A percentile compares a stretch with the other conserved stretches of the same genome.
Conservation (phyloP, 92 coral and sea anemone genomes). For the Parazoanthus atlanticus region DNA sequence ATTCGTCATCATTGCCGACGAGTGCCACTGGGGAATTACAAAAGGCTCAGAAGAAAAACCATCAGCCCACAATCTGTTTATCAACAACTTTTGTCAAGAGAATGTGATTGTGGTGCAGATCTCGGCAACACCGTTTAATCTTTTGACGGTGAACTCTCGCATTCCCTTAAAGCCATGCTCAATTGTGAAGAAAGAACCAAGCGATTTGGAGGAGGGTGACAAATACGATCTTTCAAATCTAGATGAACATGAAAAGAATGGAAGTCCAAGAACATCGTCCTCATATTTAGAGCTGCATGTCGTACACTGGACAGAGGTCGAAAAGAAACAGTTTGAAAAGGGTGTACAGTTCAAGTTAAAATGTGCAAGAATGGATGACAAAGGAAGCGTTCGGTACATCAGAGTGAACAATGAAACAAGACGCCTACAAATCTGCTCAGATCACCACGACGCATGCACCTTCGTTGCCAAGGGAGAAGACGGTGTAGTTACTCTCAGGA, state of each 20-base stretch:
- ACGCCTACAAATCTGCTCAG: constrained; percentile 1
- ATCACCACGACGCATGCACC: constrained; percentile 11
- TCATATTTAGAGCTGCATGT: constrained; percentile 50
- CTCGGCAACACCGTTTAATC: constrained; percentile 61
- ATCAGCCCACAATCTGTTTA: constrained; percentile 53
- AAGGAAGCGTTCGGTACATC: not conserved
- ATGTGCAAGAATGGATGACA: constrained; percentile 4
- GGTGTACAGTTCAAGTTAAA: constrained; percentile 57
- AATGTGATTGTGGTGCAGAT: constrained; percentile 54
- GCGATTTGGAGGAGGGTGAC: constrained; percentile 3
- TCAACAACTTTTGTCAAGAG: constrained; percentile 56
- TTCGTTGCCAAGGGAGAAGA: constrained; percentile 48
- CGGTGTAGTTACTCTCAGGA: constrained; percentile 38
- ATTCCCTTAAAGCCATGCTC: constrained; percentile 44
- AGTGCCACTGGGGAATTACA: constrained; percentile 65
- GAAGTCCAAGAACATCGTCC: not conserved
- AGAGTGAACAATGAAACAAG: not conserved
- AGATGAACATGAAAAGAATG: constrained; percentile 2
- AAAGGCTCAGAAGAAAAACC: constrained; percentile 42
- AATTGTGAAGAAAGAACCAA: not conserved
- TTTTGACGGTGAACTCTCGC: constrained; percentile 52
- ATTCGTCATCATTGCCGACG: constrained; percentile 57
- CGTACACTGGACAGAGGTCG: constrained; percentile 60
- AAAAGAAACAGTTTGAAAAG: constrained; percentile 49
- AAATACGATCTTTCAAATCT: not conserved